Evolutionary conservation across 2,113 vertebrate species (phyloP), one percentile per base, ranked within the genome.

Genomic region (Chlorodrepanis virens): DNA sequence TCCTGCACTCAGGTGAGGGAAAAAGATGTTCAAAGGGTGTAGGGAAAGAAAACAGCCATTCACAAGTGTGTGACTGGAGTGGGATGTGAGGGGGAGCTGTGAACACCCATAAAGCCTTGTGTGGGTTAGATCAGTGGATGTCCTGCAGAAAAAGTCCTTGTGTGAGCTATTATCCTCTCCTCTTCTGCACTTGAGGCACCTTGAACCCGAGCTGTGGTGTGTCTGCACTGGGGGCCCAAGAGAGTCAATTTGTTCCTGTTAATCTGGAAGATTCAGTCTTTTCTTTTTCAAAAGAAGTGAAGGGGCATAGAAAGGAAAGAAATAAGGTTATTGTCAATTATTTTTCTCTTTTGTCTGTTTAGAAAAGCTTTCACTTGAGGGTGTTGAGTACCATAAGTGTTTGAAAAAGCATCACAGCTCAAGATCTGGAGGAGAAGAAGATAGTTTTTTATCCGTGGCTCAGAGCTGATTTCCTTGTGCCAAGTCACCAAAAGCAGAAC

Each of bases 31-130:
- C 37, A 17, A 35, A 67, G 33, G 5, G 2, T 52, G 12, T 10
- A 28, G 31, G 13, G 33, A 6, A 12, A 21, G 23, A 60, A 50
- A 82, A 72, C 7, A 80, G 14, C 27, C 6, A 6, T 47, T 79
- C 37, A 17, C 17, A 45, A 31, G 7, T 45, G 31, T 76, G 44
- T 76, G 39, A 14, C 10, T 35, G 39, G 35, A 15, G 24, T 56
- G 49, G 42, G 28, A 49, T 29, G 5, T 80, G 71, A n/a, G 52
- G 21, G 37, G 8, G 28, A 45, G 2, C n/a, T 83, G 9, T 1
- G 3, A 39, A 19, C 4, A 4, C 14, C 25, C 5, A 2, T 28
- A 35, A 60, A 85, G 18, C 44, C 10, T 15, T 0, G 0, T 27
- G 18, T 39, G 50, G 33, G 14, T 72, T 47, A 54, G 31, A 50